phyloP scores from a whole-genome alignment of 2,888 invertebrate species.

The Drosophila neotestacea region DNA sequence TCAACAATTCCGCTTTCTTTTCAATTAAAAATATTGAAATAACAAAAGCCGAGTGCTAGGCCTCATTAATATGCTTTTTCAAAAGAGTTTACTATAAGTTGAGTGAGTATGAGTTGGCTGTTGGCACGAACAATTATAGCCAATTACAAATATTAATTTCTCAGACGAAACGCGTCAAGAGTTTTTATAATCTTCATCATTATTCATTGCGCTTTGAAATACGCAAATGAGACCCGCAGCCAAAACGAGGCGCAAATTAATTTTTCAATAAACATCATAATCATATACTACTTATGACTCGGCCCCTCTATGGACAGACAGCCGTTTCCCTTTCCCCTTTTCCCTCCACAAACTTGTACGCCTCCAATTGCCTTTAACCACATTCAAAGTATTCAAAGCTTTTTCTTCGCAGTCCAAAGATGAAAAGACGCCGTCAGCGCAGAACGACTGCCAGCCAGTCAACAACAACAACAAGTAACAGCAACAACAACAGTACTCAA shows the following conservation, averaged over 20 bases:
- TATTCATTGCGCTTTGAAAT: conserved; percentile 79
- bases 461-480: conserved; percentile 45
- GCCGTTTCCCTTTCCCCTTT: neutral
- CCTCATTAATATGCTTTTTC: conserved; percentile 65
- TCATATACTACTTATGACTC: conserved; percentile 59
- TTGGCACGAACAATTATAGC: conserved; percentile 79
- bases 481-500: conserved; percentile 41
- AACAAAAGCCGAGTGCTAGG: conserved; percentile 41
- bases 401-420: conserved; percentile 64
- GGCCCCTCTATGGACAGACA: conserved; percentile 2
- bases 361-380: conserved; percentile 24
- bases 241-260: conserved; percentile 78
- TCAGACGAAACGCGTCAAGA: conserved; percentile 74
- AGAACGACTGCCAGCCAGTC: conserved; percentile 49
- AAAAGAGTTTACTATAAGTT: neutral
- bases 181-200: conserved; percentile 70
- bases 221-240: conserved; percentile 76
- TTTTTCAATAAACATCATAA: conserved; percentile 82
- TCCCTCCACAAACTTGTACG: neutral
- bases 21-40: conserved; percentile 75
- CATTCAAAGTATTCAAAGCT: conserved; percentile 30
- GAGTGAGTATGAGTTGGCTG: conserved; percentile 25
- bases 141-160: conserved; percentile 81
- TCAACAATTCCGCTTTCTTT: conserved; percentile 70
- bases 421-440: conserved; percentile 74